These are phyloP conservation scores for Micromesistius poutassou DNA, from an alignment of 2,797 vertebrate species.

Conservation along the genomic window DNA sequence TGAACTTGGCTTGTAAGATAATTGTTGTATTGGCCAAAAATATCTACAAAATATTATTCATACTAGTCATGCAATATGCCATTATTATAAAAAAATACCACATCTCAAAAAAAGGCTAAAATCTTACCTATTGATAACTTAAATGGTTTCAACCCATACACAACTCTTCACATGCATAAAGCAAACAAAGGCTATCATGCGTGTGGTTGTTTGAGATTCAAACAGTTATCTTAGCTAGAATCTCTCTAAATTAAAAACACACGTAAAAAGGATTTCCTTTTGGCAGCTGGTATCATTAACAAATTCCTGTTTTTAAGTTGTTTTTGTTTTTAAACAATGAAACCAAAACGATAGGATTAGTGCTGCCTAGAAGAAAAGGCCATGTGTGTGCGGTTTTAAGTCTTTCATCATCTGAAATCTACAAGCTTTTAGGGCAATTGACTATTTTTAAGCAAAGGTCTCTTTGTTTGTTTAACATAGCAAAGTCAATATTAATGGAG, in stretches of 20 bases:
- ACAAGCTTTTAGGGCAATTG: slow-evolving; percentile 65
- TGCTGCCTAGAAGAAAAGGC: not conserved
- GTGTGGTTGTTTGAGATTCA: slow-evolving; percentile 16
- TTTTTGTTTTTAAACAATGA: not conserved
- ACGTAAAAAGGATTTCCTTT: slow-evolving; percentile 11
- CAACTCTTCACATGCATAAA: slow-evolving; percentile 4
- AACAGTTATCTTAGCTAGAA: slow-evolving; percentile 15
- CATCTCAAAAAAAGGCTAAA: too few relatives aligned
- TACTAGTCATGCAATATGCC: not conserved
- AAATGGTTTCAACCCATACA: not conserved
- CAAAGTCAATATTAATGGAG: slow-evolving; percentile 74
- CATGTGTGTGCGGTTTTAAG: slow-evolving; percentile 16
- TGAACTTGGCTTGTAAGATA: not conserved
- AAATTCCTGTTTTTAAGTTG: not conserved
- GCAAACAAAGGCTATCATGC: slow-evolving; percentile 9
- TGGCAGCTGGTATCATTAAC: not conserved
- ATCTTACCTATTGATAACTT: not conserved
- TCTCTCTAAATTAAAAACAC: slow-evolving; percentile 9
- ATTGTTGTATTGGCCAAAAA: not conserved
- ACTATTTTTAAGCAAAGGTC: slow-evolving; percentile 64
- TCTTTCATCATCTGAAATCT: slow-evolving; percentile 58
- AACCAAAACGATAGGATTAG: not conserved
- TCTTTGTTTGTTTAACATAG: slow-evolving; percentile 69
- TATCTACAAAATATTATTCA: not conserved
- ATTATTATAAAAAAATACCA: not conserved